phyloP scores from a whole-genome alignment of 2,797 vertebrate genomes.

The Sebastes trivittatus region DNA sequence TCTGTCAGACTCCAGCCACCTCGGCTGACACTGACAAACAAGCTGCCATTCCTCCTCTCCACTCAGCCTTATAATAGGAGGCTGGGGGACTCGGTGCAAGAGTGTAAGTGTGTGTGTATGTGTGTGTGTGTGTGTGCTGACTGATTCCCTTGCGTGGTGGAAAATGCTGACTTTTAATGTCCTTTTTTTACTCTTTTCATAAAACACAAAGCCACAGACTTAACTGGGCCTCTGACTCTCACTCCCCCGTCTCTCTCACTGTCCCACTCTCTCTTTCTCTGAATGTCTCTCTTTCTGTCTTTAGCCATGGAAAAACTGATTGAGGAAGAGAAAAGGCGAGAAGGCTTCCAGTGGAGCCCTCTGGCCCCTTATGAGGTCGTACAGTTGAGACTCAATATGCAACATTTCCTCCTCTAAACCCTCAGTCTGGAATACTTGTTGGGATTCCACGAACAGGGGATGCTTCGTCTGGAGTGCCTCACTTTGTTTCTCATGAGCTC shows the following conservation, averaged over 20 bases:
- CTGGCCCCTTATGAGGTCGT: slow-evolving; percentile 17
- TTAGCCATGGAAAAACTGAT: slow-evolving; percentile 70
- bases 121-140: background rate
- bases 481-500: background rate
- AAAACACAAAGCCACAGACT: slow-evolving; percentile 83
- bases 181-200: slow-evolving; percentile 74
- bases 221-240: slow-evolving; percentile 73
- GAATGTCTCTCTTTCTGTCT: slow-evolving; percentile 25
- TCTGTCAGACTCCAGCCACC: slow-evolving; percentile 18
- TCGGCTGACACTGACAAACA: slow-evolving; percentile 45
- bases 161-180: slow-evolving; percentile 83
- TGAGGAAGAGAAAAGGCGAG: slow-evolving; percentile 34
- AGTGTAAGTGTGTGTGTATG: slow-evolving; percentile 27
- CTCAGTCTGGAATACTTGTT: background rate
- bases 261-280: slow-evolving; percentile 41
- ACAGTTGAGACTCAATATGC: background rate
- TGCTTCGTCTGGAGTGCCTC: background rate
- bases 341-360: slow-evolving; percentile 51
- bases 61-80: slow-evolving; percentile 75
- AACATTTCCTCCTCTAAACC: slow-evolving; percentile 13
- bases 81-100: slow-evolving; percentile 49
- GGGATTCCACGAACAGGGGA: background rate
- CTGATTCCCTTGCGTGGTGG: slow-evolving; percentile 71
- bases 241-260: slow-evolving; percentile 63
- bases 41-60: slow-evolving; percentile 72